Conservation (phyloP, 2,113 vertebrate species). For the Nipponia nippon region DNA sequence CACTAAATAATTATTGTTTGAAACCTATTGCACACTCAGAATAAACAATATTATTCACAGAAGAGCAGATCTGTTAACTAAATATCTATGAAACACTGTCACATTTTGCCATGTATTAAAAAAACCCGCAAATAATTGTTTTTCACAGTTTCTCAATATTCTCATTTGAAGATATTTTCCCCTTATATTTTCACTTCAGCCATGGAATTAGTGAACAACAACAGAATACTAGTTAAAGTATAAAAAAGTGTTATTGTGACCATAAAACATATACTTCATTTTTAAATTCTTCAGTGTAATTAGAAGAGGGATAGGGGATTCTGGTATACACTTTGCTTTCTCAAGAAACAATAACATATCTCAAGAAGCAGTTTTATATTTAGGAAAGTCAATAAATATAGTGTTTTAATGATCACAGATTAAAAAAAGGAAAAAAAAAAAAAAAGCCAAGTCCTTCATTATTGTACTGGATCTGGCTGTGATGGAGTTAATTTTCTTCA, state of each 20-base stretch:
- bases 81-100: background rate
- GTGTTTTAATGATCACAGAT: background rate
- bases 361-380: background rate
- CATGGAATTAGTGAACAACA: background rate
- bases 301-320: background rate
- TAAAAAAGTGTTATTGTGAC: background rate
- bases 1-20: background rate
- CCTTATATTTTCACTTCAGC: background rate
- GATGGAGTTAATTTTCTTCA: background rate
- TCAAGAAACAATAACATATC: background rate
- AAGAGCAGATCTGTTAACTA: background rate
- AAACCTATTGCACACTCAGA: background rate
- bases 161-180: background rate
- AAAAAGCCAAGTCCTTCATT: background rate
- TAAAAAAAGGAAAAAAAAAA: fast-evolving
- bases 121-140: background rate
- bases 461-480: background rate
- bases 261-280: background rate
- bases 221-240: background rate
- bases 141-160: fast-evolving
- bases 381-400: background rate
- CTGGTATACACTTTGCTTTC: background rate
- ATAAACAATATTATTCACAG: background rate
- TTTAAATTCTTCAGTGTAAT: background rate
- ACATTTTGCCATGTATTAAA: background rate